phyloP scores from a whole-genome alignment of 2,888 invertebrate species.

The Campaea margaritaria region DNA sequence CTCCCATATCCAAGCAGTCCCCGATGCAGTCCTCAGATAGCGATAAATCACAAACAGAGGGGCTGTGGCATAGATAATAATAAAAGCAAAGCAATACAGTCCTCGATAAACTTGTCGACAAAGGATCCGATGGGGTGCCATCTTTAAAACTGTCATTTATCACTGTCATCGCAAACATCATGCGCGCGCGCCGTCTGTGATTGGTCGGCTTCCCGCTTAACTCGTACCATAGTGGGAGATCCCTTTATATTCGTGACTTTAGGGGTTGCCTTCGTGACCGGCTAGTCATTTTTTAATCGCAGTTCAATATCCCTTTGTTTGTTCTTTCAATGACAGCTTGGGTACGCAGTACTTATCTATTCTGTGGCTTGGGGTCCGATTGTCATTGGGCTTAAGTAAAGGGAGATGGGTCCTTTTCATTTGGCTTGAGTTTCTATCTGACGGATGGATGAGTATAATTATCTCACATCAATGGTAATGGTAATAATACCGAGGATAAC shows the following conservation, averaged over 20 bases:
- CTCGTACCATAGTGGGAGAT: conserved; percentile 79
- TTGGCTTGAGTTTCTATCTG: neutral
- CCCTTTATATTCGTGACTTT: conserved; percentile 80
- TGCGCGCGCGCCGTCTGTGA: conserved; percentile 51
- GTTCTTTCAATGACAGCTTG: conserved; percentile 37
- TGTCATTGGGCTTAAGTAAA: conserved; percentile 17
- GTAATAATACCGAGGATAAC: neutral
- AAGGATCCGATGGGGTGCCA: conserved; percentile 63
- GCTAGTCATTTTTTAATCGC: conserved; percentile 74
- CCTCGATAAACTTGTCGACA: conserved; percentile 42
- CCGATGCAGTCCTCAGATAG: neutral
- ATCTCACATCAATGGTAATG: no score
- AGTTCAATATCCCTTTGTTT: conserved; percentile 63
- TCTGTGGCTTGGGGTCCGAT: conserved; percentile 29
- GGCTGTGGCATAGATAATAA: conserved; percentile 22
- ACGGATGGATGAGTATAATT: neutral
- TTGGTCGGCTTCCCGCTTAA: conserved; percentile 65
- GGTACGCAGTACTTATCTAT: no score
- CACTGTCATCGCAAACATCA: conserved; percentile 62
- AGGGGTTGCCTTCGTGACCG: conserved; percentile 77
- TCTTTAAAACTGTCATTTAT: conserved; percentile 71
- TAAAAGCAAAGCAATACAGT: conserved; percentile 23
- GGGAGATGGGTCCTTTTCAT: conserved; percentile 8
- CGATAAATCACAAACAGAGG: conserved; percentile 1
- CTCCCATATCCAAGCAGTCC: neutral